Percentiles rank a stretch among this genome's conserved stretches.
Evolutionary conservation across 2,888 invertebrate species (phyloP).

Genomic region (Acleris sparsana): DNA sequence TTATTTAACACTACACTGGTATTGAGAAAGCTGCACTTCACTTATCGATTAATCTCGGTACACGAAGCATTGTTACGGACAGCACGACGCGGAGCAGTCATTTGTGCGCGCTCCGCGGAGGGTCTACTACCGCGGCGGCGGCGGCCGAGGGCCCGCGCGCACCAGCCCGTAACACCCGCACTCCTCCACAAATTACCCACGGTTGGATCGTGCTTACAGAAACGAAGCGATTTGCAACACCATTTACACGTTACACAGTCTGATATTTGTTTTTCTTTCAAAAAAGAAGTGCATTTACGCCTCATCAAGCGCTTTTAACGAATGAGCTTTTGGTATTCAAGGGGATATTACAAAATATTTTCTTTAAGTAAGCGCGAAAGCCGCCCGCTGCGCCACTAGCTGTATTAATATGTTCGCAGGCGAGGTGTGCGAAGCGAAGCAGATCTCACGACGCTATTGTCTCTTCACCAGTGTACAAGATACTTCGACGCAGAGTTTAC

Average conservation of each 20-base stretch:
- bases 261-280: conserved; percentile 41
- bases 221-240: conserved; percentile 61
- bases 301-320: not conserved
- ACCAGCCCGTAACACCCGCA: conserved; percentile 78
- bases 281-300: conserved; percentile 9
- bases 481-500: conserved; percentile 65
- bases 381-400: conserved; percentile 49
- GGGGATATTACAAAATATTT: not conserved
- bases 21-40: conserved; percentile 71
- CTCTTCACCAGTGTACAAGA: conserved; percentile 66
- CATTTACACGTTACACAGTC: conserved; percentile 54
- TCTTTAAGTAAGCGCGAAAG: conserved; percentile 40
- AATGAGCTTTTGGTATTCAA: conserved; percentile 13
- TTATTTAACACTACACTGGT: conserved; percentile 66
- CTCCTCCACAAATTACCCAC: conserved; percentile 80
- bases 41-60: conserved; percentile 75
- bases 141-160: conserved; percentile 77
- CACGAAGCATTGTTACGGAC: conserved; percentile 68
- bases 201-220: conserved; percentile 67
- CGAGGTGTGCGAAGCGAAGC: conserved; percentile 58
- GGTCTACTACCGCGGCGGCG: conserved; percentile 65
- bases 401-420: conserved; percentile 56
- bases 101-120: conserved; percentile 75
- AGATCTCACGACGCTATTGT: conserved; percentile 79
- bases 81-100: conserved; percentile 63